A percentile compares a stretch with the other conserved stretches of the same genome.
Conservation (phyloP, 1,140 invertebrate genomes). For the Aphelenchoides avenae region DNA sequence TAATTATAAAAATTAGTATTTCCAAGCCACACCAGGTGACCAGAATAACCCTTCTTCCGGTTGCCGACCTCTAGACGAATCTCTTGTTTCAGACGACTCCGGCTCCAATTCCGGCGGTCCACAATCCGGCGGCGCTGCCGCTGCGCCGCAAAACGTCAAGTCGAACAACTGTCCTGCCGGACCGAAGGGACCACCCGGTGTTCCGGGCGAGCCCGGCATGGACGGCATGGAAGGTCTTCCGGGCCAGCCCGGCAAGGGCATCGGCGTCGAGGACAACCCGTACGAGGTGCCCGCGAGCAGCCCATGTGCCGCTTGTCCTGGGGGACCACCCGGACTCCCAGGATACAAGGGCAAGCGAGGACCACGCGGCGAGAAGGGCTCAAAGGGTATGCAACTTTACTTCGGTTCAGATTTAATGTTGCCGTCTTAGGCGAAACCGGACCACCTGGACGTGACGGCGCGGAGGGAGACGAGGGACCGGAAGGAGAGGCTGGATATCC, state of each 20-base stretch:
- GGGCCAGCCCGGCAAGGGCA: background rate
- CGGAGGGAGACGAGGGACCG: slow-evolving; percentile 19
- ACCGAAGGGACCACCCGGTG: slow-evolving; percentile 13
- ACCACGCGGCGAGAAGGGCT: slow-evolving; percentile 34
- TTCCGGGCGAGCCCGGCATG: slow-evolving; percentile 7
- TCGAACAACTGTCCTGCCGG: slow-evolving; percentile 18
- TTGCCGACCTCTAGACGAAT: too few relatives aligned
- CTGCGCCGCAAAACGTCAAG: too few relatives aligned
- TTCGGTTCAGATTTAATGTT: too few relatives aligned
- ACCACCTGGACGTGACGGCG: slow-evolving; percentile 16
- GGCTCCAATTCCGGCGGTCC: slow-evolving; percentile 5
- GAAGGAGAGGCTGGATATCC: slow-evolving; percentile 24
- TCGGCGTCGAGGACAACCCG: too few relatives aligned
- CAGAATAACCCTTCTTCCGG: too few relatives aligned
- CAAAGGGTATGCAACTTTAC: slow-evolving; percentile 16
- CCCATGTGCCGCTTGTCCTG: slow-evolving; percentile 25
- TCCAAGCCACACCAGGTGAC: too few relatives aligned
- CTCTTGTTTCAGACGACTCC: too few relatives aligned
- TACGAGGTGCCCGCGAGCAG: too few relatives aligned
- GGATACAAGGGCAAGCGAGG: slow-evolving; percentile 39
- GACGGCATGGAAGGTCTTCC: slow-evolving; percentile 1
- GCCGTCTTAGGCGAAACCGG: slow-evolving; percentile 10
- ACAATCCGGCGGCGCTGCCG: too few relatives aligned
- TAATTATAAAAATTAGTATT: too few relatives aligned
- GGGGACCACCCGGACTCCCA: slow-evolving; percentile 32